A percentile compares a stretch with the other conserved stretches of the same genome.
These are phyloP conservation scores for Diachasmimorpha longicaudata DNA, from an alignment of 1,140 invertebrate species.

Conservation along the genomic window DNA sequence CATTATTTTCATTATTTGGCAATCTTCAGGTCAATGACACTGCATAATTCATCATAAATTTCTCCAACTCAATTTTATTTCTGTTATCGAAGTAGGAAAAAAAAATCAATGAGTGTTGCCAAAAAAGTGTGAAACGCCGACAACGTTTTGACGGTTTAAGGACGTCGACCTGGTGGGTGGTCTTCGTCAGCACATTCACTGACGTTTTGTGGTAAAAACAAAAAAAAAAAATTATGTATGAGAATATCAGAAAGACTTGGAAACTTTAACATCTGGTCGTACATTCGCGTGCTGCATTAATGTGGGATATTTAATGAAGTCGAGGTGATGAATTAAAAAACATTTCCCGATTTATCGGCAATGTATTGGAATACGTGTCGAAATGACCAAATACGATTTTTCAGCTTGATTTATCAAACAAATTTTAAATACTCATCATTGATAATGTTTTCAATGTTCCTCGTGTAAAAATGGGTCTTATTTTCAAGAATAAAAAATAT, in stretches of 20 bases:
- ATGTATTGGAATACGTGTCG: not conserved
- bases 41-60: not conserved
- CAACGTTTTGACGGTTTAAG: not conserved
- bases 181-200: constrained; percentile 1
- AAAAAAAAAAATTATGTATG: not conserved
- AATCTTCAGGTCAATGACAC: not conserved
- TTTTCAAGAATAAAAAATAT: too few relatives aligned
- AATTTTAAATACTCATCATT: too few relatives aligned
- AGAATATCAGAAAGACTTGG: not conserved
- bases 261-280: not conserved
- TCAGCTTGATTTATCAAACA: not conserved
- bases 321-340: not conserved
- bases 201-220: not conserved
- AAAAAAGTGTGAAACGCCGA: not conserved
- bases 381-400: not conserved
- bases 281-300: not conserved
- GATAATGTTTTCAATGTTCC: too few relatives aligned
- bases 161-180: constrained; percentile 16
- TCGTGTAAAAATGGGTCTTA: too few relatives aligned
- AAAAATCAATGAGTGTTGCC: not conserved
- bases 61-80: not conserved
- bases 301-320: not conserved
- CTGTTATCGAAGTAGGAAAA: not conserved
- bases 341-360: not conserved
- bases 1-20: not conserved